Evolutionary conservation across 1,140 invertebrate species (phyloP), one percentile per base, ranked within the genome.

Genomic region (Drosophila repleta): DNA sequence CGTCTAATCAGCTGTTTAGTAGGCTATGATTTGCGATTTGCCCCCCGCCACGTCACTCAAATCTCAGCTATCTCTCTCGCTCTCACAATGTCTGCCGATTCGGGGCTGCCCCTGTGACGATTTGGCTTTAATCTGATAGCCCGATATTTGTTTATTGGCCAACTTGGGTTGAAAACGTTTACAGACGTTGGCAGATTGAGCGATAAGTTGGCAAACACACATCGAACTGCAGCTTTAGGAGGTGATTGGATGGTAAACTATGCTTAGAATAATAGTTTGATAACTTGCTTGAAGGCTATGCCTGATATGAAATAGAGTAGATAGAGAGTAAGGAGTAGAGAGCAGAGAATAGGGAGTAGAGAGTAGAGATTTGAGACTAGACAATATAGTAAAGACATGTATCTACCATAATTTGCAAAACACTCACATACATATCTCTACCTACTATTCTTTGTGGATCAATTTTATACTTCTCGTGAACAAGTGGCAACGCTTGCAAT

Each of bases 1-100:
- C 43, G 18, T 13, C 15, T 18, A 35, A 55, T 46, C 51, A 56
- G 52, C 67, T 56, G 52, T 51, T 57, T 57, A 56, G 67, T 64
- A 56, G 64, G 68, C 68, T 57, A 71, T 71, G 46, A 71, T 65
- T 71, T 71, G 46, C 17, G 15, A 56, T 4, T 35, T 13, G 26
- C 15, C 10, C 20, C 21, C 41, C n/a, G n/a, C 29, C 13, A 5
- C 15, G 8, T 10, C 8, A 21, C 5, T 7, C 7, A 17, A 13
- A 43, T 17, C 0, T 15, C 20, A 17, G 7, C 43, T 21, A 8
- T 46, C 43, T 35, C 26, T 1, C 7, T 35, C 10, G 18, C 15
- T 32, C 13, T 11, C n/a, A 41, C 41, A 5, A 10, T 5, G 39
- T 58, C 56, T 58, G 24, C 5, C 21, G 20, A 8, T 13, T 26